Conservation (phyloP, 92 coral and sea anemone genomes). For the Phenganax stokvisi region DNA sequence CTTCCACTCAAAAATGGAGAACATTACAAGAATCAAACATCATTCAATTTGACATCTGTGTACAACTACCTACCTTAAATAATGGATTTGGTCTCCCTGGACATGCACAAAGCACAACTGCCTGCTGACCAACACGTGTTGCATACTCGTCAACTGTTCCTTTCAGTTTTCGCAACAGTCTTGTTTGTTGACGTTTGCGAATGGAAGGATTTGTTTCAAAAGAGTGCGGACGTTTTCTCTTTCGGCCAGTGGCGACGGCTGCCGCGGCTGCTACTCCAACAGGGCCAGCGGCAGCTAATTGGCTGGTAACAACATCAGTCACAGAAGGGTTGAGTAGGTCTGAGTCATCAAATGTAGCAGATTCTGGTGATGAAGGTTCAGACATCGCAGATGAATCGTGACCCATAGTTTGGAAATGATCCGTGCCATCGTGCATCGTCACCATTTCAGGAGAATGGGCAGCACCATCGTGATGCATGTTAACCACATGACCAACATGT, state of each 20-base stretch:
- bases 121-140: constrained; percentile 99
- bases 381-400: constrained; percentile 38
- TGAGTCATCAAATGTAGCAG: constrained; percentile 84
- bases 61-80: constrained; percentile 44
- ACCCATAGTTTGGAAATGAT: constrained; percentile 30
- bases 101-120: constrained; percentile 92
- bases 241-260: constrained; percentile 98
- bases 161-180: constrained; percentile 84
- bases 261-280: constrained; percentile 99
- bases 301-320: constrained; percentile 90
- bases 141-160: constrained; percentile 95
- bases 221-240: constrained; percentile 92
- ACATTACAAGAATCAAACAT: background rate
- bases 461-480: constrained; percentile 34
- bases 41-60: background rate
- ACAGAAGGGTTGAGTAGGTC: constrained; percentile 75
- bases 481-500: constrained; percentile 38
- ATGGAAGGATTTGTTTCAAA: constrained; percentile 98
- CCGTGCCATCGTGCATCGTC: constrained; percentile 33
- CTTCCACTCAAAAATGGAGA: background rate
- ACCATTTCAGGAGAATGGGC: constrained; percentile 36
- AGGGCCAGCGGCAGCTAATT: constrained; percentile 97
- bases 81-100: constrained; percentile 96
- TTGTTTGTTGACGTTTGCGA: constrained; percentile 96
- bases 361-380: constrained; percentile 98